Base-by-base conservation (phyloP, 2,797 vertebrate species). In the Enteromius anoplus region DNA sequence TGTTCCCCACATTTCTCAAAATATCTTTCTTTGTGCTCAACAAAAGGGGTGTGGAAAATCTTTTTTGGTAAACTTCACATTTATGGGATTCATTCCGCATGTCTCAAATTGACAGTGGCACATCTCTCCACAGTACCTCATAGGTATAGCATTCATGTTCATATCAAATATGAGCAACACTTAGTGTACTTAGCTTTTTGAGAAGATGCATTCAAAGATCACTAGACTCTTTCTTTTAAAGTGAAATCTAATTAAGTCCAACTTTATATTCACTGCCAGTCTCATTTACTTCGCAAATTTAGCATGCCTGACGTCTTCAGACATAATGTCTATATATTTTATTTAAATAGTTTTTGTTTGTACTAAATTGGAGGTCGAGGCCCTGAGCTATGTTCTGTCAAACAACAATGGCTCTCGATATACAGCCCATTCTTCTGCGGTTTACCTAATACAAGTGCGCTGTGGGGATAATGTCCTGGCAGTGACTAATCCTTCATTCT, bases 401-500 rank as follows among this genome's bases (percentile, higher is more conserved):
- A 23, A 69, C 73, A 76, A 72, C 72, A 84, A 77, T 45, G 34
- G 71, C 11, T 49, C 40, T 75, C 5, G 58, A 70, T 75, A 71
- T 53, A 83, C 58, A 51, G 23, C 7, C 51, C n/a, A 23, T 86
- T 76, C 23, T 75, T 70, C 55, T 62, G 64, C 17, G 47, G 23
- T 84, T 80, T 75, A 64, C 66, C 60, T 77, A 73, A 83, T 78
- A 60, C 60, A 71, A 51, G 40, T 5, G n/a, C 29, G 40, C 68
- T 83, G 58, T 69, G 65, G 55, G 65, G 62, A 78, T 83, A 80
- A 80, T 70, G 51, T 76, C n/a, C 51, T 58, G 81, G 55, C 78
- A 66, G n/a, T 12, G 51, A 45, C 75, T 82, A 76, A 77, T 81
- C 78, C 60, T 45, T 47, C 55, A 85, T 68, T 80, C 65, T 64